These are phyloP conservation scores for Sebastes oblongus DNA, from an alignment of 2,797 vertebrate species.

Conservation along the genomic window DNA sequence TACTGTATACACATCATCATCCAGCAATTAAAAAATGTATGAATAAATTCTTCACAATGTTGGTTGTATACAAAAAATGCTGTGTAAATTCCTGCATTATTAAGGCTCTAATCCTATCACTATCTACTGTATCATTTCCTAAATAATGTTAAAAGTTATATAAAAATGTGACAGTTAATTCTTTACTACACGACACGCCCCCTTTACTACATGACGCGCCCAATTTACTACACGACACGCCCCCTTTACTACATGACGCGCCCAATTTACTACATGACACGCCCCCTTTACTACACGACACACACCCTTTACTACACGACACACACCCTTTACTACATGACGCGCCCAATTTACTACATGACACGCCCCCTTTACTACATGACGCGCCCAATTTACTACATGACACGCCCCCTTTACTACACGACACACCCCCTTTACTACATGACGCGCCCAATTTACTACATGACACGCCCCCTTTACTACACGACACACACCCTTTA, in stretches of 20 bases:
- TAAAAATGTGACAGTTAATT: neutral
- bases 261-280: too few species aligned
- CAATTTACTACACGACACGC: too few species aligned
- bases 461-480: too few species aligned
- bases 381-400: rapidly evolving
- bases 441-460: rapidly evolving
- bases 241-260: too few species aligned
- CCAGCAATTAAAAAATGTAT: neutral
- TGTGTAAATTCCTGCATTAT: neutral
- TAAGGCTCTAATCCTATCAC: neutral
- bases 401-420: rapidly evolving
- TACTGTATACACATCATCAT: neutral
- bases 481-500: too few species aligned
- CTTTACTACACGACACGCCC: too few species aligned
- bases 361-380: too few species aligned
- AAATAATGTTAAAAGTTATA: neutral
- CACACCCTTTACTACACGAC: rapidly evolving
- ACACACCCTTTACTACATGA: too few species aligned
- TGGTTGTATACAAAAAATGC: neutral
- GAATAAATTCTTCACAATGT: neutral
- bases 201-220: too few species aligned
- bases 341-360: rapidly evolving
- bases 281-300: too few species aligned
- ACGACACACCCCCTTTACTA: rapidly evolving
- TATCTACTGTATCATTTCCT: neutral